Conservation (phyloP, 2,113 vertebrate species). For the Hyperopisus bebe region DNA sequence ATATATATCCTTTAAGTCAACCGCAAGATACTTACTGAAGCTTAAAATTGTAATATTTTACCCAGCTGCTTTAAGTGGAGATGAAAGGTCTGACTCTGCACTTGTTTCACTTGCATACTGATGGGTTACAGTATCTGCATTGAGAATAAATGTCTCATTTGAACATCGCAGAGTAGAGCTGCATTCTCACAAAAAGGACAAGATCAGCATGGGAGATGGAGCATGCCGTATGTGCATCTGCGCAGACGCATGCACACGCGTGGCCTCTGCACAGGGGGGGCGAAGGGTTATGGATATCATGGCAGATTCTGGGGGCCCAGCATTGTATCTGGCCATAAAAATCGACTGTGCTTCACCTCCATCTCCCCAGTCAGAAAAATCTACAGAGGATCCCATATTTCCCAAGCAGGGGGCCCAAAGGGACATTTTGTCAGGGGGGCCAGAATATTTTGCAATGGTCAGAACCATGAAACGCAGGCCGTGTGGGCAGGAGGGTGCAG, state of each 20-base stretch:
- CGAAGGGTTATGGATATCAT: background rate
- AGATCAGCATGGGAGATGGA: background rate
- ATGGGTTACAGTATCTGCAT: background rate
- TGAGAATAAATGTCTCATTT: background rate
- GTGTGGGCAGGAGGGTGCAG: background rate
- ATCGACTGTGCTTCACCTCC: background rate
- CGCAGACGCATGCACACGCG: background rate
- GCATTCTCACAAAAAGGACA: background rate
- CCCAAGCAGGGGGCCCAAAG: background rate
- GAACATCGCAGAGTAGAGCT: background rate
- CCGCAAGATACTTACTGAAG: background rate
- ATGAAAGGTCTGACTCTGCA: background rate
- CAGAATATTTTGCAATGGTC: background rate
- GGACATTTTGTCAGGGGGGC: background rate
- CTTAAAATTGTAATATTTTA: background rate
- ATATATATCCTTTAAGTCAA: background rate
- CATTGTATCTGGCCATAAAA: background rate
- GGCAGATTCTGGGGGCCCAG: background rate
- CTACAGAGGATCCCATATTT: background rate
- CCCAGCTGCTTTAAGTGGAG: background rate
- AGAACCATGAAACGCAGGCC: background rate
- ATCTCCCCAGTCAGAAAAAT: background rate
- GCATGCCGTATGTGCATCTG: background rate
- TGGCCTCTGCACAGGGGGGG: background rate
- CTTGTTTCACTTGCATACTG: background rate